Evolutionary conservation across 2,888 invertebrate species (phyloP), one percentile per base, ranked within the genome.

Genomic region (Calameuta pallipes): DNA sequence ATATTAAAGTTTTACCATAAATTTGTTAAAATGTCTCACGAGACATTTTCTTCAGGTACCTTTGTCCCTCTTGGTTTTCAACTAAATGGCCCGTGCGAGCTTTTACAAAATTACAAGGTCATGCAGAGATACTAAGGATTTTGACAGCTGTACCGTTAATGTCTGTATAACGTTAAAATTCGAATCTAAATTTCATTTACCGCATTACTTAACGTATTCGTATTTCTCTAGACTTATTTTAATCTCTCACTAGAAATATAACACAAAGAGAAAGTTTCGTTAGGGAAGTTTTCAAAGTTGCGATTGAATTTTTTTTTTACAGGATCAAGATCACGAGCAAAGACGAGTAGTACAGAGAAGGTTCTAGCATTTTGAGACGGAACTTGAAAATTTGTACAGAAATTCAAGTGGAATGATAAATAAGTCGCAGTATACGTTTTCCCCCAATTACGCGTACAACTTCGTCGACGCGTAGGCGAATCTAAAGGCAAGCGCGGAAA

Each of bases 1-100:
- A 76, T n/a, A 37, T 30, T 23, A 41, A 78, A 78, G 73, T 78
- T 78, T 78, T 70, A 31, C 68, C 78, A 78, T 78, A 75, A 78
- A 78, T 78, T 78, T 69, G 78, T 76, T 78, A 76, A 78, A 78
- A 78, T 31, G 76, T 73, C 78, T 75, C 76, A 2, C 15, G 76
- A 73, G 78, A 71, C 33, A 71, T 71, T 35, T 71, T 68, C 76
- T 78, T 73, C 73, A 31, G 36, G 73, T 69, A 75, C 70, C 75
- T 78, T 13, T 36, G 12, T 74, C n/a, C 33, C 56, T 78, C 33
- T 71, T 34, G 78, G 73, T 78, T 75, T 34, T 70, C 69, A 78
- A 75, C 9, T 56, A 23, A 56, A 56, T 23, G 56, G 9, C 23
- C 56, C 56, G 9, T 9, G 56, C 2, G 56, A 23, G 56, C 56